Evolutionary conservation across 2,113 vertebrate species (phyloP).

Genomic region (Mobula hypostoma): DNA sequence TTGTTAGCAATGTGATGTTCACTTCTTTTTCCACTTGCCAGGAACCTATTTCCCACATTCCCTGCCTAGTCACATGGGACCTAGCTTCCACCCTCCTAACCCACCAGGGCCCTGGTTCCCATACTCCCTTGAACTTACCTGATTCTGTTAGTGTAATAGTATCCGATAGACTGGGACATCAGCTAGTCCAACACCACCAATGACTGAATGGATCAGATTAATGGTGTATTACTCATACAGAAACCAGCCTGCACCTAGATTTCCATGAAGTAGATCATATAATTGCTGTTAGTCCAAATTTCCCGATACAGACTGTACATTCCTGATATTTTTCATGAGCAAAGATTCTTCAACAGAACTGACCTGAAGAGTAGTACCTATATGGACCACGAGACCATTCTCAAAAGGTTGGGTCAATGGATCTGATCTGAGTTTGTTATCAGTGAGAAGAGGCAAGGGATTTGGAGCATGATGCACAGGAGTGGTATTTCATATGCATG

Average conservation of each 20-base stretch:
- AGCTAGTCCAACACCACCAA: too few relatives aligned
- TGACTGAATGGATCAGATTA: too few relatives aligned
- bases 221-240: too few relatives aligned
- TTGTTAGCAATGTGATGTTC: too few relatives aligned
- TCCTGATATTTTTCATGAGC: neutral
- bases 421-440: neutral
- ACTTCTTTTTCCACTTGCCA: too few relatives aligned
- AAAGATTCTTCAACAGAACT: neutral
- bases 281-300: neutral
- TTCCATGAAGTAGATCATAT: neutral
- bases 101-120: too few relatives aligned
- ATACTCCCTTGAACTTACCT: too few relatives aligned
- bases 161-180: too few relatives aligned
- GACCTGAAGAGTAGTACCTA: neutral
- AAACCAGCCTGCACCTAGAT: neutral
- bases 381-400: neutral
- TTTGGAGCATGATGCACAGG: neutral
- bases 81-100: too few relatives aligned
- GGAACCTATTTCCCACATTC: too few relatives aligned
- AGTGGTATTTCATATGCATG: neutral
- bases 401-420: neutral
- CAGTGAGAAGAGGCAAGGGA: neutral
- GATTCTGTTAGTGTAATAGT: too few relatives aligned
- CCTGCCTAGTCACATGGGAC: too few relatives aligned
- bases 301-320: neutral